Conservation (phyloP, 2,113 vertebrate species). For the Psephotus haematonotus region DNA sequence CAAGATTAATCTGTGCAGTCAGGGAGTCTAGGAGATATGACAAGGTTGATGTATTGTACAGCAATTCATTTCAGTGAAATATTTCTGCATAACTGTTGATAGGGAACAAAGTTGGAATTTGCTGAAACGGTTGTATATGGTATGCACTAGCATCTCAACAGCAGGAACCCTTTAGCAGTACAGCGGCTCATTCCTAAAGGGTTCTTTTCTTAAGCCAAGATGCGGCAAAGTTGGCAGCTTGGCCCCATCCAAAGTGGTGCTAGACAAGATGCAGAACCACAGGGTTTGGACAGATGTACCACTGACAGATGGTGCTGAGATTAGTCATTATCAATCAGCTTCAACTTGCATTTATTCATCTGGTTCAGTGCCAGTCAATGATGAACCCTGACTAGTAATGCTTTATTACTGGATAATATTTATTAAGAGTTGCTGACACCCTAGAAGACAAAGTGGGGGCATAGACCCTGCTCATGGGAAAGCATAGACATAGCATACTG, state of each 20-base stretch:
- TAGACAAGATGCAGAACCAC: constrained; percentile 54
- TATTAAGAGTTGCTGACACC: neutral
- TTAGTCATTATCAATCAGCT: constrained; percentile 54
- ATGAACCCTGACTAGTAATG: neutral
- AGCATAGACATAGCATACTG: neutral
- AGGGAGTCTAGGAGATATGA: constrained; percentile 1
- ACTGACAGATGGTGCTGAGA: constrained; percentile 53
- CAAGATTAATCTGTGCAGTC: constrained; percentile 36
- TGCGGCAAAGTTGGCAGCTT: constrained; percentile 3
- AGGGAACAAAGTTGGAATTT: constrained; percentile 35
- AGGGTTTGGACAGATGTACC: constrained; percentile 49
- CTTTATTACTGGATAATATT: neutral
- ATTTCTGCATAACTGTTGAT: constrained; percentile 3
- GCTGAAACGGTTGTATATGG: neutral
- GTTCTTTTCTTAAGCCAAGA: constrained; percentile 35
- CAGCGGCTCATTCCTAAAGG: neutral
- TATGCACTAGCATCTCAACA: neutral
- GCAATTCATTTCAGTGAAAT: constrained; percentile 12
- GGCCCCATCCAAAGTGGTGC: neutral
- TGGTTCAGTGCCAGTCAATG: neutral
- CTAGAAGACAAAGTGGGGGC: neutral
- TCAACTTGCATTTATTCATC: constrained; percentile 22
- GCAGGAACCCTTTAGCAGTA: constrained; percentile 47
- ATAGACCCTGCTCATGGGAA: neutral
- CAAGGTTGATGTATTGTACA: neutral